These are phyloP conservation scores for Paedocypris micromegethes DNA, from an alignment of 2,797 vertebrate genomes.

Conservation along the genomic window DNA sequence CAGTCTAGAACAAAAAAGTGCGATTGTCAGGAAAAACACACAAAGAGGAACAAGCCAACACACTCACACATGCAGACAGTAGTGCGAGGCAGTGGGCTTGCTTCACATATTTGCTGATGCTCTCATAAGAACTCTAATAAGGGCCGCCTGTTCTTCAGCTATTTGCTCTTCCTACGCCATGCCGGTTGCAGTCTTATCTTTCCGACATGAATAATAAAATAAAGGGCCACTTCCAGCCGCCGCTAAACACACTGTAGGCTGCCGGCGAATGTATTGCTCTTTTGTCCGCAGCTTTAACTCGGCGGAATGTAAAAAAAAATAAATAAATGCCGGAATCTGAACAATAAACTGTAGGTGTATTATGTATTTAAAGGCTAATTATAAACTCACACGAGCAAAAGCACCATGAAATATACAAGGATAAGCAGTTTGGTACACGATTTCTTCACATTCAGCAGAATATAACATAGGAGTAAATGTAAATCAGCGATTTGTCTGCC, in stretches of 20 bases:
- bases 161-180: slow-evolving; percentile 64
- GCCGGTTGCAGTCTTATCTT: slow-evolving; percentile 65
- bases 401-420: slow-evolving; percentile 49
- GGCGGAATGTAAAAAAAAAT: slow-evolving; percentile 42
- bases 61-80: slow-evolving; percentile 14
- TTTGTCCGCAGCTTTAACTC: slow-evolving; percentile 53
- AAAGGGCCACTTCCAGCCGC: slow-evolving; percentile 65
- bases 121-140: slow-evolving; percentile 56
- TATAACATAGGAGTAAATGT: slow-evolving; percentile 9
- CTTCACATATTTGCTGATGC: slow-evolving; percentile 69
- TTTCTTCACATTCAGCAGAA: slow-evolving; percentile 44
- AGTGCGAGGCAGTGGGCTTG: slow-evolving; percentile 69
- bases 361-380: slow-evolving; percentile 54
- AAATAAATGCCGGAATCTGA: slow-evolving; percentile 52
- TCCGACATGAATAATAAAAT: slow-evolving; percentile 64
- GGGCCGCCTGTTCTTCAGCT: slow-evolving; percentile 65
- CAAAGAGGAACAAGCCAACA: slow-evolving; percentile 39
- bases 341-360: slow-evolving; percentile 56
- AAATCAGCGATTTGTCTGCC: slow-evolving; percentile 28
- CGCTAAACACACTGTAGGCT: slow-evolving; percentile 66
- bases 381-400: slow-evolving; percentile 47
- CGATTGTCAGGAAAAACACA: slow-evolving; percentile 11
- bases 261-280: slow-evolving; percentile 58
- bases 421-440: slow-evolving; percentile 45
- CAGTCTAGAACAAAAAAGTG: slow-evolving; percentile 8